Base-by-base conservation (phyloP, 1,140 invertebrate species). In the Aphaenogaster ashmeadi region DNA sequence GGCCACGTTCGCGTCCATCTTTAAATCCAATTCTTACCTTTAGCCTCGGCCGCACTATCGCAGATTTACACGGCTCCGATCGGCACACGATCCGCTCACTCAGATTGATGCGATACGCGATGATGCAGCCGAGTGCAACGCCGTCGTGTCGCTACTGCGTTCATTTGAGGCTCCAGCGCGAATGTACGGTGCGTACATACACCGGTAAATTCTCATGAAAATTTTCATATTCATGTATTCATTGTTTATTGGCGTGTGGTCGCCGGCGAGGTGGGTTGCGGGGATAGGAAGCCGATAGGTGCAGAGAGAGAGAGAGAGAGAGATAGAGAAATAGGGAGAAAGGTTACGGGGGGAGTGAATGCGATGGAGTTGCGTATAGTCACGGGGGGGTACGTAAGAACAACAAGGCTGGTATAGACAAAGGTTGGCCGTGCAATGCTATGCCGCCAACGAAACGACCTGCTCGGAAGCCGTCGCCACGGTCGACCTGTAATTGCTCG, bases 221-320 rank as follows among this genome's bases (percentile, higher is more conserved):
- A 93, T 92, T 93, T 94, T 93, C 92, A 93, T 93, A 94, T 94
- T 94, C 93, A 94, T 94, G 91, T 92, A 93, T 93, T 94, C 93
- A 94, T 93, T 93, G 93, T 94, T 94, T 93, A 93, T 94, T 90
- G 87, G 90, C 84, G 58, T 75, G 80, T 56, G 41, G 64, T 50
- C 27, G 52, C 47, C 56, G 44, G 54, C 58, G 64, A 69, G 85
- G 9, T 33, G 15, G 50, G 83, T 33, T 21, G 56, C 54, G 56
- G 13, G 72, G 58, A 54, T 38, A 18, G 56, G 44, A 47, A n/a
- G 38, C 64, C 18, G 77, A 71, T n/a, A 64, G 18, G 36, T 18
- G 6, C 8, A 41, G 74, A 11, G 27, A 18, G 5, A 80, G 52
- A 41, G 74, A 60, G 72, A 21, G 33, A 56, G 64, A 27, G 78